phyloP scores from a whole-genome alignment of 2,888 invertebrate species.

The Cosmia trapezina region DNA sequence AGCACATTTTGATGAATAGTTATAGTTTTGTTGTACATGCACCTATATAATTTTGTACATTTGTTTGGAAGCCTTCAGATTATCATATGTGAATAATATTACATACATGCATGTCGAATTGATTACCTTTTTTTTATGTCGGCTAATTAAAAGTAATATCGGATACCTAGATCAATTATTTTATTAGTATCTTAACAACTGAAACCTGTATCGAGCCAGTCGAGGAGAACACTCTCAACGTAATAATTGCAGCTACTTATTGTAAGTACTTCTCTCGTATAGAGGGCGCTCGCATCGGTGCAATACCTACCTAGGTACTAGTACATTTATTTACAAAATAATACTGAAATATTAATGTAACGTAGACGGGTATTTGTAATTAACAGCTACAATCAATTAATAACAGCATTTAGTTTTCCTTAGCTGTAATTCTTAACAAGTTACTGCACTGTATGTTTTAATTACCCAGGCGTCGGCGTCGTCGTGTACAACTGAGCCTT shows the following conservation, averaged over 20 bases:
- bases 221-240: slow-evolving; percentile 17
- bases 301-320: no score
- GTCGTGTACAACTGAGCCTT: slow-evolving; percentile 18
- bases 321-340: slow-evolving; percentile 1
- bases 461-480: slow-evolving; percentile 24
- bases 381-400: slow-evolving; percentile 5
- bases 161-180: neutral
- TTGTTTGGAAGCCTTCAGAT: no score
- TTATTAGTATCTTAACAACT: slow-evolving; percentile 16
- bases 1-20: neutral
- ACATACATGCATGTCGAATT: no score
- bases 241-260: slow-evolving; percentile 9
- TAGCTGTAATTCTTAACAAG: slow-evolving; percentile 19
- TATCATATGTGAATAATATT: no score
- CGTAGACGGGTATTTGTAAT: neutral
- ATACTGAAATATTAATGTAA: neutral
- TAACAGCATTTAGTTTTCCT: slow-evolving; percentile 5
- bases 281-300: neutral
- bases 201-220: slow-evolving; percentile 21
- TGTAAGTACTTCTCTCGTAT: neutral
- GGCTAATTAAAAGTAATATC: neutral
- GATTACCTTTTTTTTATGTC: no score
- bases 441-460: slow-evolving; percentile 13
- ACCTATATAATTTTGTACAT: no score
- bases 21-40: no score